Conservation (phyloP, 2,888 invertebrate genomes). For the Meteorus cinctellus region DNA sequence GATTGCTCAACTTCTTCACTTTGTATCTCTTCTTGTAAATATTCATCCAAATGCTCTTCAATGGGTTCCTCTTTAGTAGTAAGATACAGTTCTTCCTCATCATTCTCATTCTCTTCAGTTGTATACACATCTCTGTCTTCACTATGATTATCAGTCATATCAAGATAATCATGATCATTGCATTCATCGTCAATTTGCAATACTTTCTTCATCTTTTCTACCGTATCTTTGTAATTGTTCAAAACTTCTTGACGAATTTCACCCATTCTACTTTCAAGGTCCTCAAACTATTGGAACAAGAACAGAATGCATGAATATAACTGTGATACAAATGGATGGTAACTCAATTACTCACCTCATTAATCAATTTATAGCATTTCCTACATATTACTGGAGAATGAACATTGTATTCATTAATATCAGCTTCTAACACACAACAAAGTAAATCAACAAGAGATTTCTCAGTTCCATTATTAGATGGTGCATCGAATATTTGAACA, state of each 20-base stretch:
- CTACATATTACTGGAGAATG: conserved; percentile 79
- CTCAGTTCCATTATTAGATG: conserved; percentile 61
- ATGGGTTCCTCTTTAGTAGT: conserved; percentile 31
- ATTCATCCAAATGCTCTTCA: conserved; percentile 38
- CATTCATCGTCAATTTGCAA: conserved; percentile 63
- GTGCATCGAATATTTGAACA: conserved; percentile 75
- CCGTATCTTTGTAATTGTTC: conserved; percentile 74
- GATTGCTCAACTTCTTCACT: conserved; percentile 20
- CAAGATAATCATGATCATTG: conserved; percentile 70
- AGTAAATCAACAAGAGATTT: conserved; percentile 72
- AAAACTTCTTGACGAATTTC: conserved; percentile 76
- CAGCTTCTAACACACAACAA: conserved; percentile 73
- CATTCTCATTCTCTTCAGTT: conserved; percentile 42
- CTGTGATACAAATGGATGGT: too few relatives aligned
- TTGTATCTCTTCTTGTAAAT: conserved; percentile 11
- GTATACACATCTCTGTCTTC: conserved; percentile 38
- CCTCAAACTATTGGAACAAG: conserved; percentile 73
- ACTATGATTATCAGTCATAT: conserved; percentile 58
- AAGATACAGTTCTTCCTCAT: conserved; percentile 31
- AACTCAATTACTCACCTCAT: conserved; percentile 72
- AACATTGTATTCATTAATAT: conserved; percentile 75
- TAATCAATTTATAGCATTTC: conserved; percentile 79
- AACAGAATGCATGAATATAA: too few relatives aligned
- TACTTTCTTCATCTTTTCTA: conserved; percentile 61
- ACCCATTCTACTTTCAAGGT: conserved; percentile 74